Evolutionary conservation across 2,888 invertebrate genomes (phyloP), one percentile per base, ranked within the genome.

Genomic region (Megastigmus dorsalis): DNA sequence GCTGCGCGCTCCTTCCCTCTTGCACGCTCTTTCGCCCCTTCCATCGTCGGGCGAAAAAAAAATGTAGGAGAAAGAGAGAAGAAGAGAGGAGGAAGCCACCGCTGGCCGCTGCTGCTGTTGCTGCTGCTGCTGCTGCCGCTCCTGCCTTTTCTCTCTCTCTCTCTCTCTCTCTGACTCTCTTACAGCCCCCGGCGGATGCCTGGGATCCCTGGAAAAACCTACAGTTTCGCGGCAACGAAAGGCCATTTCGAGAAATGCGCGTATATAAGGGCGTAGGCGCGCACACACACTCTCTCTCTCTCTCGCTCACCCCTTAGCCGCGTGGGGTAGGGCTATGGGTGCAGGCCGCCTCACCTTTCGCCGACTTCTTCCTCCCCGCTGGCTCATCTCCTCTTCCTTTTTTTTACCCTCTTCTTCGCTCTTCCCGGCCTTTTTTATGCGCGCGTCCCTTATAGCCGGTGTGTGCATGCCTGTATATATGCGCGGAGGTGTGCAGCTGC

Each of bases 401-500:
- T n/a, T n/a, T n/a, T n/a, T n/a, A n/a, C n/a, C n/a, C 55, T 23
- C 13, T 36, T 10, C 10, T 48, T 20, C 20, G 6, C 6, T 71
- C 77, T 48, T 77, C 79, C 74, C 75, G 41, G 23, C 48, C 77
- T 79, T 77, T 81, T 82, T 81, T 82, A 81, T 80, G 82, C 77
- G 79, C 80, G 80, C n/a, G n/a, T n/a, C 18, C 33, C 7, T 33
- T 33, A 33, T 2, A 3, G 43, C 43, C 2, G 13, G 30, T 20
- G 28, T 28, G 48, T 23, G 9, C 13, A 23, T 50, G 9, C 13
- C 23, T 50, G 26, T 50, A 23, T 26, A 50, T 45, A 33, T 33
- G 30, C 23, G 38, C n/a, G n/a, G n/a, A n/a, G n/a, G n/a, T n/a
- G n/a, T n/a, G n/a, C n/a, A n/a, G n/a, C n/a, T n/a, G n/a, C n/a